Base-by-base conservation (phyloP, 2,888 invertebrate species). In the Brachyopa scutellaris region DNA sequence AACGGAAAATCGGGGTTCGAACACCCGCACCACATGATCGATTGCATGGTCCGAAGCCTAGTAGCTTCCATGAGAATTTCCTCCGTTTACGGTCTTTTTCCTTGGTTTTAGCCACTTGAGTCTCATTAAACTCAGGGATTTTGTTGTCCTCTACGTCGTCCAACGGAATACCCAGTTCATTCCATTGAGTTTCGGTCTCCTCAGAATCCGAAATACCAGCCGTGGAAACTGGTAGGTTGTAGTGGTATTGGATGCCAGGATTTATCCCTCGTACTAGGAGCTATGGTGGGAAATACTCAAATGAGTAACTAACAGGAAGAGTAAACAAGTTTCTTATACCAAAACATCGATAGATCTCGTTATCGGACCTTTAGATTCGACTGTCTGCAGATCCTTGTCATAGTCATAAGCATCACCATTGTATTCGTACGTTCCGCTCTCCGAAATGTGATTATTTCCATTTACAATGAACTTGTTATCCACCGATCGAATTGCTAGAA, bases 161-260 rank as follows among this genome's bases (percentile, higher is more conserved):
- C 9, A 88, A 82, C 0, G 88, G 87, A 9, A 86, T 85, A 0
- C 89, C 89, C 26, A 84, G 62, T 70, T 87, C 87, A 80, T 89
- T 88, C 89, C 89, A 89, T 36, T 88, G 85, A 80, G 86, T 88
- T 87, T 86, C 89, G 67, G 85, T 69, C 59, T 89, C 88, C 19
- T 90, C 88, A 64, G 89, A 86, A 84, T 90, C 91, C 89, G 84
- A 85, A 77, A 84, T 91, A 1, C 86, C 77, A 6, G 86, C 84
- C 6, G 89, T 86, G 84, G 92, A 91, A 78, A 94, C 90, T 42
- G 96, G 96, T 76, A 97, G 91, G 84, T 95, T 93, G 88, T 96
- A 97, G 88, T 96, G 95, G 91, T 97, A 97, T 90, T 95, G 94
- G 86, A 97, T 94, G 8, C 96, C 97, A 40, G 95, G 94, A 91